These are phyloP conservation scores for Hydrophis major DNA, from an alignment of 2,797 vertebrate species.

Conservation along the genomic window DNA sequence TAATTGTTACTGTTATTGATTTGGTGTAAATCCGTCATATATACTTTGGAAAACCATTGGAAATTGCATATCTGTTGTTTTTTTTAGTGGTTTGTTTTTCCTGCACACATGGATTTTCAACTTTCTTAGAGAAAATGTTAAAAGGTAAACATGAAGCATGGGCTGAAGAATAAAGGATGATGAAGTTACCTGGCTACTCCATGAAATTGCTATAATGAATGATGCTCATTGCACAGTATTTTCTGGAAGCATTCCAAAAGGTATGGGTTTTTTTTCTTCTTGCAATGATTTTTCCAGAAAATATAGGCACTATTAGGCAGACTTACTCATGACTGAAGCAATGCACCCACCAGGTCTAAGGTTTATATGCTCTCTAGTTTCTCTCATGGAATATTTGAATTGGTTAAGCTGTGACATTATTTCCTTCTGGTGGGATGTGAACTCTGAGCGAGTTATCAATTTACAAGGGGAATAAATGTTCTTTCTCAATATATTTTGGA, in stretches of 20 bases:
- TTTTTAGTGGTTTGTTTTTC: not conserved
- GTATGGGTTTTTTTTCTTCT: not conserved
- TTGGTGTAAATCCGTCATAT: not conserved
- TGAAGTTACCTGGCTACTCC: not conserved
- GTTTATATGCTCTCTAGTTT: not conserved
- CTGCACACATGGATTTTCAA: not conserved
- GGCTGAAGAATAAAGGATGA: not conserved
- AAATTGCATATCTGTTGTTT: not conserved
- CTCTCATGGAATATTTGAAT: conserved; percentile 1
- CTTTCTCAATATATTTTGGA: conserved; percentile 33
- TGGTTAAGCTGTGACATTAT: not conserved
- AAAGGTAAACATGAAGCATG: not conserved
- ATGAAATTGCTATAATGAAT: not conserved
- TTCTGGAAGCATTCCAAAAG: not conserved
- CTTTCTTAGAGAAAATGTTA: not conserved
- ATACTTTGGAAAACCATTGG: not conserved
- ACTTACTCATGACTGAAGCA: not conserved
- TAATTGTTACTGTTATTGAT: not conserved
- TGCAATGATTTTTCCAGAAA: conserved; percentile 21
- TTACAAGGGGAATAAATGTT: conserved; percentile 17
- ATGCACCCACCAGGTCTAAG: not conserved
- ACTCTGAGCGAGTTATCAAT: not conserved
- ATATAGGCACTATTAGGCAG: not conserved
- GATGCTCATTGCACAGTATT: not conserved
- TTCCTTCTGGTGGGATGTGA: not conserved